Evolutionary conservation across 1,140 invertebrate species (phyloP), one percentile per base, ranked within the genome.

Genomic region (Drosophila murphyi): DNA sequence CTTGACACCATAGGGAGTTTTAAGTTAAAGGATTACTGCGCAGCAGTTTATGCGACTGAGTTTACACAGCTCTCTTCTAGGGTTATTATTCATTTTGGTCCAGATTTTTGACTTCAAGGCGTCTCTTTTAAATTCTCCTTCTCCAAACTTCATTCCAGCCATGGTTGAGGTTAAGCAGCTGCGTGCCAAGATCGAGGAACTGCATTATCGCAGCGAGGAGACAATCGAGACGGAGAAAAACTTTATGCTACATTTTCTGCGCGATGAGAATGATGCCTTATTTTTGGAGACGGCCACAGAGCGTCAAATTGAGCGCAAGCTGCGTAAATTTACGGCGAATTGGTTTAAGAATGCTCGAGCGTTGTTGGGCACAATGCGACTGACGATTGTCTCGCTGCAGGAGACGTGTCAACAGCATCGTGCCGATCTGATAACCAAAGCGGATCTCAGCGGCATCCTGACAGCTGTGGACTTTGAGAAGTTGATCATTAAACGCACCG

Each of bases 391-490:
- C 0, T 75, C 91, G 5, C 55, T 92, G 32, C 81, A 92, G 59
- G 88, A 92, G 47, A 88, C 80, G 0, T 92, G 87, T 12, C 82
- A 90, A 47, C 82, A 90, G 37, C 77, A 86, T 62, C 90, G 91
- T 6, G 83, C 71, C 0, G 82, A 90, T 70, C 43, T 92, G 3
- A 82, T 91, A 8, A 92, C 80, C 2, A 92, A 92, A 32, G 79
- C 89, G 1, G 91, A 93, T 75, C 60, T 93, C 5, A 93, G 93
- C 5, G 93, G 92, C 29, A 82, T 87, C 37, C 65, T 94, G 6
- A 93, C 88, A 34, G 81, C 90, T 0, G 81, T 94, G 20, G 93
- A 94, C 60, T 94, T 94, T 60, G 88, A 94, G 52, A 92, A 93
- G 55, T 57, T 94, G 31, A 82, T 85, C 5, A 94, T 94, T 35